Conservation (phyloP, 1,140 invertebrate species). For the Limonius californicus region DNA sequence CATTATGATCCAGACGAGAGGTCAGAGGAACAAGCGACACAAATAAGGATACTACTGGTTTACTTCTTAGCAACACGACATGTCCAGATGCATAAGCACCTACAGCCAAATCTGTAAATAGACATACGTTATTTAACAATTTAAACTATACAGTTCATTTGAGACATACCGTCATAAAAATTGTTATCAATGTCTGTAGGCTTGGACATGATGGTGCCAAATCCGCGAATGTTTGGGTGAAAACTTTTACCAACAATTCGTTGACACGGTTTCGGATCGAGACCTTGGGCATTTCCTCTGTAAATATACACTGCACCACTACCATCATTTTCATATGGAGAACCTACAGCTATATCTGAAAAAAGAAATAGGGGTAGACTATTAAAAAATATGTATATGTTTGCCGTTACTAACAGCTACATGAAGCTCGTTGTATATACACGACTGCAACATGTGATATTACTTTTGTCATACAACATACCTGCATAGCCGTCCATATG, state of each 20-base stretch:
- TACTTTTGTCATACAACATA: constrained; percentile 21
- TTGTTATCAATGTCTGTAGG: constrained; percentile 51
- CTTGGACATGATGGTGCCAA: constrained; percentile 52
- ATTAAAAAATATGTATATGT: no score
- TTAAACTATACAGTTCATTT: no score
- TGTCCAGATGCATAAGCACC: constrained; percentile 52
- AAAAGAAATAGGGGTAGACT: no score
- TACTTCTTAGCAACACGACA: constrained; percentile 45
- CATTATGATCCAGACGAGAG: constrained; percentile 13
- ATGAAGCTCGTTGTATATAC: no score
- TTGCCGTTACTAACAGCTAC: no score
- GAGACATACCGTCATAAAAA: constrained; percentile 43
- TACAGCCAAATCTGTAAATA: constrained; percentile 48
- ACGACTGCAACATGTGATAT: no score
- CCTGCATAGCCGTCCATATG: constrained; percentile 50
- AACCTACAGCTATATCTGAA: constrained; percentile 52
- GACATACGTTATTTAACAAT: no score
- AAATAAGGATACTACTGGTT: constrained; percentile 37
- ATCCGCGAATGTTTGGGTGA: constrained; percentile 44
- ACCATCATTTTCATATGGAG: constrained; percentile 51
- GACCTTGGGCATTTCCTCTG: constrained; percentile 47
- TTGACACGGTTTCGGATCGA: constrained; percentile 48
- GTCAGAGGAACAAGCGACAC: constrained; percentile 10
- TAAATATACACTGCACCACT: constrained; percentile 53
- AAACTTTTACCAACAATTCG: constrained; percentile 45